Conservation (phyloP, 2,113 vertebrate species). For the Alaudala cheleensis region DNA sequence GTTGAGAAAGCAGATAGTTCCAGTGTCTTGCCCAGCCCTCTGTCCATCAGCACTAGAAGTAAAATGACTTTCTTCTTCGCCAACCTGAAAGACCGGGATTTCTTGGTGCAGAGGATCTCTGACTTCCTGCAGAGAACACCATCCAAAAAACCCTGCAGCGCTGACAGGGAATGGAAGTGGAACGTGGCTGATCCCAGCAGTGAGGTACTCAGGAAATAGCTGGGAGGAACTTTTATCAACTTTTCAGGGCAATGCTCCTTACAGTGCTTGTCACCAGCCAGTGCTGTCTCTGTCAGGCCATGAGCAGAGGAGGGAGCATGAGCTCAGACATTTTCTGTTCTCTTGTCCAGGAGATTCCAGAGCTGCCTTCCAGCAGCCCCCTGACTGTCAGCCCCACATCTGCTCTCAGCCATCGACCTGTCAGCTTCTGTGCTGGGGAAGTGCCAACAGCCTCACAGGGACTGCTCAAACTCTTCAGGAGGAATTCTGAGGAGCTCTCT, state of each 20-base stretch:
- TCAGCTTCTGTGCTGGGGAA: slow-evolving; percentile 68
- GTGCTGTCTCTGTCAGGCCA: background rate
- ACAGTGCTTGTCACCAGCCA: background rate
- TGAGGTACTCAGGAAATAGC: slow-evolving; percentile 24
- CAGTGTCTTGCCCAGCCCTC: slow-evolving; percentile 91
- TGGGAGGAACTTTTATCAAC: background rate
- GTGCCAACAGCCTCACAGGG: slow-evolving; percentile 88
- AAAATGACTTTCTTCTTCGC: slow-evolving; percentile 98
- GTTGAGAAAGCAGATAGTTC: slow-evolving; percentile 98
- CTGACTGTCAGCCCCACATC: slow-evolving; percentile 35
- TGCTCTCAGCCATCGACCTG: slow-evolving; percentile 20
- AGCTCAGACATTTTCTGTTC: background rate
- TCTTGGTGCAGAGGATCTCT: slow-evolving; percentile 94
- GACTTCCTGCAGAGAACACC: slow-evolving; percentile 95
- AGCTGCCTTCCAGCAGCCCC: slow-evolving; percentile 65
- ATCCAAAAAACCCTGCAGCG: slow-evolving; percentile 70
- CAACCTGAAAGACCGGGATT: slow-evolving; percentile 94
- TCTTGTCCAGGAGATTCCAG: slow-evolving; percentile 51
- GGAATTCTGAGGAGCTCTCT: slow-evolving; percentile 78
- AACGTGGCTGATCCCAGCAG: slow-evolving; percentile 15
- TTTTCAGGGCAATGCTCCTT: background rate
- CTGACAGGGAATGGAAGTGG: slow-evolving; percentile 50
- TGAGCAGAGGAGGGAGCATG: background rate
- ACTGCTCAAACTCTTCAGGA: slow-evolving; percentile 88
- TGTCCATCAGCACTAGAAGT: slow-evolving; percentile 97